Evolutionary conservation across 1,140 invertebrate species (phyloP), one percentile per base, ranked within the genome.

Genomic region (Hermetia illucens): DNA sequence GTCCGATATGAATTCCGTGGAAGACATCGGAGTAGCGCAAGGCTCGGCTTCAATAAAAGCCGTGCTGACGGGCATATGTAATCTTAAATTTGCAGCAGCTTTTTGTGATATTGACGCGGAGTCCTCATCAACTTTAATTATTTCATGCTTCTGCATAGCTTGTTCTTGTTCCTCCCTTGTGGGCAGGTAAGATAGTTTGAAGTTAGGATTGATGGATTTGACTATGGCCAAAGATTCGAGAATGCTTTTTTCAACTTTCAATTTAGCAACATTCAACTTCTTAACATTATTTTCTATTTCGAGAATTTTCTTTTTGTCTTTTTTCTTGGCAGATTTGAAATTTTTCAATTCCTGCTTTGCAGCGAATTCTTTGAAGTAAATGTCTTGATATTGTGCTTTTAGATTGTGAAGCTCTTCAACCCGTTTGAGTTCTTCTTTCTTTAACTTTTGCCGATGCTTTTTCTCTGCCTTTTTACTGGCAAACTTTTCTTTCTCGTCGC

Each of bases 291-390:
- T 41, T 45, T 60, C 57, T 18, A 58, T 30, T 44, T 59, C 57
- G 22, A 30, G 35, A n/a, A 59, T 58, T 34, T 55, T 55, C 45
- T 58, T 60, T 37, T 59, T 60, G 19, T 59, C 57, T 8, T 47
- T 48, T 38, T 59, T 60, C 8, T 57, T 53, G 44, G 49, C 47
- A 35, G 50, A 48, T 46, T 51, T 52, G 16, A 53, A 13, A 2
- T 43, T 38, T 41, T 52, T 54, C 43, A 60, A 48, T 39, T 58
- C 53, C 21, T 52, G 51, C 42, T 60, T 60, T 22, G 50, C 50
- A 5, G 46, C 48, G 22, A 57, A 57, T 37, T 60, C 57, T 37
- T 59, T 60, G 22, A 60, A 59, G 21, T 60, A 60, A 16, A 59
- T 58, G 20, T 58, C 53, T 3, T 58, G 49, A 30, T 59, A 60